Evolutionary conservation across 2,113 vertebrate species (phyloP).

Genomic region (Pachycephala philippinensis): DNA sequence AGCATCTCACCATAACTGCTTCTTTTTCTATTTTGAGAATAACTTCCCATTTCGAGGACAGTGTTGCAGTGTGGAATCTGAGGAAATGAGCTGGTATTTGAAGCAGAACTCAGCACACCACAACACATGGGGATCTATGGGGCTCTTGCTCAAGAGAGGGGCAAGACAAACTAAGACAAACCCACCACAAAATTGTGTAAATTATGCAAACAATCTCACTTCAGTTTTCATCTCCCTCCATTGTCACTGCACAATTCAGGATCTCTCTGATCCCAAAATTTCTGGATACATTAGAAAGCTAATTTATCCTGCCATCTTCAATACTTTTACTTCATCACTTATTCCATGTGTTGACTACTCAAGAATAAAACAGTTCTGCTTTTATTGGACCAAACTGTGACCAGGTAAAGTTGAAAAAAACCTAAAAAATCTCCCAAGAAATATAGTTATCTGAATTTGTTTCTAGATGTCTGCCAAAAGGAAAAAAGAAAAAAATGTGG

Average conservation of each 20-base stretch:
- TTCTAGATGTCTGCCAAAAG: neutral
- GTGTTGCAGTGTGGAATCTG: neutral
- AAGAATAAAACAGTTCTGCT: neutral
- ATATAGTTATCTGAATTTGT: neutral
- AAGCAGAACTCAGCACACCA: neutral
- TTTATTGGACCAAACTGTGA: conserved; percentile 27
- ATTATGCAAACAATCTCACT: neutral
- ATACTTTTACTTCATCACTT: conserved; percentile 29
- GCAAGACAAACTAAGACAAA: neutral
- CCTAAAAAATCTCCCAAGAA: neutral
- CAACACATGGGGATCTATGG: neutral
- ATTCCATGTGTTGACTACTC: conserved; percentile 34
- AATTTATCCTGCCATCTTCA: conserved; percentile 53
- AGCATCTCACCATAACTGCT: neutral
- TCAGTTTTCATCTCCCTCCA: neutral
- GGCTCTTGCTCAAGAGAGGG: neutral
- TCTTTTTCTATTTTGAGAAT: neutral
- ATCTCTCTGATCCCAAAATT: conserved; percentile 40
- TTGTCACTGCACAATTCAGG: neutral
- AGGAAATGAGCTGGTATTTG: neutral
- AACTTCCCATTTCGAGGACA: neutral
- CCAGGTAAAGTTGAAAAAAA: neutral
- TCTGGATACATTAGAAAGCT: conserved; percentile 16
- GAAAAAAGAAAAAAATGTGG: neutral
- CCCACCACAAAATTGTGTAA: neutral